Conservation (phyloP, 1,140 invertebrate species). For the Drosophila navojoa region DNA sequence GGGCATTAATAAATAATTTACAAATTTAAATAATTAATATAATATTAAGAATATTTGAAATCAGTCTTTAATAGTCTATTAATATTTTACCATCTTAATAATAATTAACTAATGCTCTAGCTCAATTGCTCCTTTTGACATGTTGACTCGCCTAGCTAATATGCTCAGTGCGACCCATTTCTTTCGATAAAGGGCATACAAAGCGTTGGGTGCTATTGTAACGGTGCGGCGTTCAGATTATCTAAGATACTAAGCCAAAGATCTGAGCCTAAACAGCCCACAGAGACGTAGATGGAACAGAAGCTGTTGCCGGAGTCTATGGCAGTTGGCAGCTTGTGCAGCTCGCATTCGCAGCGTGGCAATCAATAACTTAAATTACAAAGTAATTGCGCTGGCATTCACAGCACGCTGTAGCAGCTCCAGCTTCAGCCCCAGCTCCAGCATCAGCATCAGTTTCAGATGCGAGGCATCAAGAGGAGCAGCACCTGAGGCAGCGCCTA, state of each 20-base stretch:
- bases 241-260: constrained; percentile 50
- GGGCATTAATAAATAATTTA: too few species aligned
- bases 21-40: too few species aligned
- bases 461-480: constrained; percentile 20
- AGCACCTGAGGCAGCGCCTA: constrained; percentile 54
- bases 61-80: too few species aligned
- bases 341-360: constrained; percentile 65
- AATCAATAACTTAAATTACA: constrained; percentile 84
- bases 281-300: constrained; percentile 23
- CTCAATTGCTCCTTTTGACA: neutral
- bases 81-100: too few species aligned
- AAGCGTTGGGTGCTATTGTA: constrained; percentile 69
- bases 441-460: constrained; percentile 19
- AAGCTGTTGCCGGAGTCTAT: constrained; percentile 11
- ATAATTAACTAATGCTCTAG: too few species aligned
- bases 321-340: constrained; percentile 34
- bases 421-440: constrained; percentile 39
- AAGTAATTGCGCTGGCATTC: constrained; percentile 83
- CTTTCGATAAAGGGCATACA: constrained; percentile 39
- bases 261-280: constrained; percentile 36
- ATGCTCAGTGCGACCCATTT: constrained; percentile 48
- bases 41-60: too few species aligned
- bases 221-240: constrained; percentile 68
- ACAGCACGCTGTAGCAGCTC: constrained; percentile 72
- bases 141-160: constrained; percentile 10